Evolutionary conservation across 2,113 vertebrate genomes (phyloP).

Genomic region (Colinus virginianus): DNA sequence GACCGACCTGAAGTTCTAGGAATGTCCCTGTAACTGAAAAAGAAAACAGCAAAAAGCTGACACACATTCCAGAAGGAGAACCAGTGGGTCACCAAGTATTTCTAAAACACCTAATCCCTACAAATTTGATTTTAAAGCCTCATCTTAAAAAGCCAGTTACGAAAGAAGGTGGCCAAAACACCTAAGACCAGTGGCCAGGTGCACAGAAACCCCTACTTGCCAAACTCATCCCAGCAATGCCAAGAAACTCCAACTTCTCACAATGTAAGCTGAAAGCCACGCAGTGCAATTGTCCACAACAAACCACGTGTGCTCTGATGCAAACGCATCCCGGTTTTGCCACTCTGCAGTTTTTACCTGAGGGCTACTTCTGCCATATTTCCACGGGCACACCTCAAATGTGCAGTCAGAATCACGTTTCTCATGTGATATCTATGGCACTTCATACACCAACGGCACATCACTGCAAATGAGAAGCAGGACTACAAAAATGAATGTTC

Average conservation of each 20-base stretch:
- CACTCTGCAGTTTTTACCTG: rapidly evolving
- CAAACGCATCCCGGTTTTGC: not conserved
- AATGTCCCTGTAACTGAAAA: not conserved
- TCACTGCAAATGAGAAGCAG: not conserved
- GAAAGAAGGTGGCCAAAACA: not conserved
- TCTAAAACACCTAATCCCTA: not conserved
- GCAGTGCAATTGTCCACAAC: no score
- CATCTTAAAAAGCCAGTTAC: not conserved
- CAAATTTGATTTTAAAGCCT: not conserved
- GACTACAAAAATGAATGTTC: not conserved
- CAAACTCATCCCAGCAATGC: not conserved
- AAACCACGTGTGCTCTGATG: not conserved
- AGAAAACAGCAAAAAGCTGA: not conserved
- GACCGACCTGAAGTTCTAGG: not conserved
- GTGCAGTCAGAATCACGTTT: rapidly evolving
- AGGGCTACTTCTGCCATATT: not conserved
- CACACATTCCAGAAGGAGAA: not conserved
- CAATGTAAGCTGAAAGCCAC: not conserved
- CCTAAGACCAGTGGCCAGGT: not conserved
- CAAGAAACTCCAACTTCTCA: not conserved
- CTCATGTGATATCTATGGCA: not conserved
- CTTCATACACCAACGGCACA: not conserved
- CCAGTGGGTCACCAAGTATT: not conserved
- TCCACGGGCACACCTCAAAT: rapidly evolving
- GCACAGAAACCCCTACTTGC: not conserved